Base-by-base conservation (phyloP, 2,113 vertebrate species). In the Phycodurus eques region DNA sequence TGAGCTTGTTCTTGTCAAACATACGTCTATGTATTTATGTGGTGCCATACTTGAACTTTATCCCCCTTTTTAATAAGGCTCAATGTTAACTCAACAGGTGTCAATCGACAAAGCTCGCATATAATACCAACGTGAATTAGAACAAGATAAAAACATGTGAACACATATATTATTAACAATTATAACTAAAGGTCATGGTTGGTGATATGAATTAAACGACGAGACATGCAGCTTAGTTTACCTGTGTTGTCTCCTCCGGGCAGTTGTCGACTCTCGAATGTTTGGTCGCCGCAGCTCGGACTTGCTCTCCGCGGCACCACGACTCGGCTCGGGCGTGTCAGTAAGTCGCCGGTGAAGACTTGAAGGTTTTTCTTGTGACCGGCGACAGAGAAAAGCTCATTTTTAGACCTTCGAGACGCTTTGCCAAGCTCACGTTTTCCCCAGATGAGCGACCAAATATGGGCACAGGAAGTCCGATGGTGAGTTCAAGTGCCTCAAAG, bases 381-480 rank as follows among this genome's bases (percentile, higher is more conserved):
- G 73, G 80, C 81, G 73, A 79, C 46, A 79, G 83, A 82, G 80
- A 85, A 88, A 88, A 86, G 86, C 80, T 88, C 88, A 85, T 87
- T 86, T 89, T 83, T 71, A 73, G 64, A 66, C 69, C 83, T 77
- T 83, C 39, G 70, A 90, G 82, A 81, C 68, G 87, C 79, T 84
- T 81, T 78, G 77, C 79, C 65, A 72, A 63, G 79, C 86, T 85
- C 83, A 78, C 76, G 83, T 88, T 20, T 78, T 15, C 76, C 72
- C 54, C 81, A 68, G 80, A 80, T 77, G 73, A 78, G 61, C 77
- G 15, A 46, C 92, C 90, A 88, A 88, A 93, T 92, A 93, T 94
- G 92, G 93, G 62, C 87, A 93, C 47, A 79, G 93, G 92, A 93
- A 93, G 91, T 81, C 79, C 71, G 10, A 53, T 35, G 33, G 57